phyloP scores from a whole-genome alignment of 2,888 invertebrate species.

The Lithophane ornitopus region DNA sequence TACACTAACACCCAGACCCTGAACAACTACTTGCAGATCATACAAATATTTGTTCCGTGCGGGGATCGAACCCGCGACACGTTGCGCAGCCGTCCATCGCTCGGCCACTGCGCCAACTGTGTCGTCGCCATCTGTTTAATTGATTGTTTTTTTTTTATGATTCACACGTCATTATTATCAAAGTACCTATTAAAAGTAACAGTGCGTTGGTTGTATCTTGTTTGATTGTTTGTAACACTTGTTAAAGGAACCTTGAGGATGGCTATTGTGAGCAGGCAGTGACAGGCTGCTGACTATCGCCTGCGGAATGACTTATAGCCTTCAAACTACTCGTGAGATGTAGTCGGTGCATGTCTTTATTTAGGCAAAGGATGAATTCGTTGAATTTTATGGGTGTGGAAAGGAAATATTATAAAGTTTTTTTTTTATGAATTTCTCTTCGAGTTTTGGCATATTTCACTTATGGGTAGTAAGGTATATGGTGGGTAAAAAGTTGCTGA shows the following conservation, averaged over 20 bases:
- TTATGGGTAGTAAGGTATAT: too few relatives aligned
- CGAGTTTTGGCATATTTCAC: background rate
- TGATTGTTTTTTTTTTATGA: background rate
- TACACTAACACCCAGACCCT: too few relatives aligned
- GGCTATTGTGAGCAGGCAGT: conserved; percentile 48
- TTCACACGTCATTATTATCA: conserved; percentile 8
- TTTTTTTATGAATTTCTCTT: background rate
- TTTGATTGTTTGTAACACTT: conserved; percentile 13
- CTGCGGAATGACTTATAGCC: conserved; percentile 43
- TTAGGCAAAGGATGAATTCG: background rate
- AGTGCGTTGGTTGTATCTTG: conserved; percentile 9
- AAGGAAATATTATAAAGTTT: background rate
- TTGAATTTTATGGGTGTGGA: background rate
- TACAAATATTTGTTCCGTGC: too few relatives aligned
- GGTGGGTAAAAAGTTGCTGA: background rate
- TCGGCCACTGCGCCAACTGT: too few relatives aligned
- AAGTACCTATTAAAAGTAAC: conserved; percentile 1
- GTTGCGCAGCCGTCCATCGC: too few relatives aligned
- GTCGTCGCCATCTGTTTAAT: background rate
- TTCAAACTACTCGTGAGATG: conserved; percentile 33
- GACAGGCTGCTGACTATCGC: conserved; percentile 51
- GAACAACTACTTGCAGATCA: too few relatives aligned
- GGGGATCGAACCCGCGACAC: too few relatives aligned
- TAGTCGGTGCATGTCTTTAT: conserved; percentile 11
- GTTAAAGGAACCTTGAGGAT: conserved; percentile 50